phyloP scores from a whole-genome alignment of 1,140 invertebrate genomes.

The Heliothis subflexa region DNA sequence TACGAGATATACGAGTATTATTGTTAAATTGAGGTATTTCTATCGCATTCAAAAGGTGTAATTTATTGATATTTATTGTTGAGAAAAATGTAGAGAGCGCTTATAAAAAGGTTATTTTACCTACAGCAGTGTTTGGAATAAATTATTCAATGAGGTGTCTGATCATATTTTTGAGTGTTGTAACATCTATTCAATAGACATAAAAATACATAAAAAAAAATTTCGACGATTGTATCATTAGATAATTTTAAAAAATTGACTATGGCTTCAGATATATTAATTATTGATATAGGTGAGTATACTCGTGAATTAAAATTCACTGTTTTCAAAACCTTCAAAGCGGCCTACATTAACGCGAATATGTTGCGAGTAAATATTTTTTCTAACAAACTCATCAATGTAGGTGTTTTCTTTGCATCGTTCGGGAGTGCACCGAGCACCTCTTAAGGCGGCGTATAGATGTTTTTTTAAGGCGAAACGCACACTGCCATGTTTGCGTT shows the following conservation, averaged over 20 bases:
- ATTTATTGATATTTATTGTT: conserved; percentile 27
- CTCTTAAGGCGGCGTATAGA: conserved; percentile 34
- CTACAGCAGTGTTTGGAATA: conserved; percentile 3
- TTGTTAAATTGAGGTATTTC: conserved; percentile 18
- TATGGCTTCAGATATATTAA: too few relatives aligned
- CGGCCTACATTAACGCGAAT: background rate
- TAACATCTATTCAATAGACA: background rate
- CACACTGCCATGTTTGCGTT: conserved; percentile 54
- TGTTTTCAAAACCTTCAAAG: background rate
- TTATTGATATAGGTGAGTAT: too few relatives aligned
- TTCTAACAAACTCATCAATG: conserved; percentile 45
- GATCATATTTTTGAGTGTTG: conserved; percentile 25
- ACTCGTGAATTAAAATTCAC: too few relatives aligned
- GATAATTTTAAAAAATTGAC: background rate
- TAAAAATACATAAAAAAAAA: background rate
- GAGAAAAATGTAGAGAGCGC: background rate
- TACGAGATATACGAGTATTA: conserved; percentile 16
- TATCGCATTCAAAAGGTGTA: conserved; percentile 9
- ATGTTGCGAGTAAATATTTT: conserved; percentile 36
- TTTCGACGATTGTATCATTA: background rate
- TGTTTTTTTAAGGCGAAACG: conserved; percentile 48
- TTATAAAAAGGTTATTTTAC: conserved; percentile 16
- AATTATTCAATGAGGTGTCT: conserved; percentile 12
- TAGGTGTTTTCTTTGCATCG: conserved; percentile 51
- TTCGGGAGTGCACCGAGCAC: conserved; percentile 39